phyloP scores from a whole-genome alignment of 2,888 invertebrate species.

The Oscheius sp. region DNA sequence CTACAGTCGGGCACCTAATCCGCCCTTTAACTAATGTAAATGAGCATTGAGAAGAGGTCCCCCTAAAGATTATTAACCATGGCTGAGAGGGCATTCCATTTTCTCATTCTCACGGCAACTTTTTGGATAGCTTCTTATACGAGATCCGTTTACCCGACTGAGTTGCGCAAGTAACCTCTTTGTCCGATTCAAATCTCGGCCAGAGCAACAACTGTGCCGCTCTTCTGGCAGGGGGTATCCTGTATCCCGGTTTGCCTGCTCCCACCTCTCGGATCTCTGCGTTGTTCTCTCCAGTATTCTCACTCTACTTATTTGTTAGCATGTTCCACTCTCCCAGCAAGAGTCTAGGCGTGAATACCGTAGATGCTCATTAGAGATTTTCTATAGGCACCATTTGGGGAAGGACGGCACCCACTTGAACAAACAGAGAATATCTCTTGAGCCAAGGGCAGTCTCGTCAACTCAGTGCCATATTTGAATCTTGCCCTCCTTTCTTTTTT shows the following conservation, averaged over 20 bases:
- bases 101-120: conserved; percentile 3
- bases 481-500: background rate
- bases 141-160: background rate
- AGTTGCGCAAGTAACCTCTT: conserved; percentile 15
- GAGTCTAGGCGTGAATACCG: conserved; percentile 5
- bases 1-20: conserved; percentile 27
- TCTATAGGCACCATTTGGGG: conserved; percentile 10
- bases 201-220: conserved; percentile 17
- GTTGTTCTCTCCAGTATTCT: conserved; percentile 1
- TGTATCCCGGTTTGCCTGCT: background rate
- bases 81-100: background rate
- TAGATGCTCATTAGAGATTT: background rate
- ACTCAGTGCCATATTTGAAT: background rate
- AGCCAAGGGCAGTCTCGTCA: conserved; percentile 1
- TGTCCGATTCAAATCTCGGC: conserved; percentile 14
- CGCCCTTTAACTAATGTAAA: conserved; percentile 39
- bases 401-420: conserved; percentile 17
- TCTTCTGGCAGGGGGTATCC: background rate
- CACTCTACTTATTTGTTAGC: background rate
- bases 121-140: background rate
- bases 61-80: background rate
- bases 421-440: conserved; percentile 16
- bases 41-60: conserved; percentile 12
- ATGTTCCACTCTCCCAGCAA: background rate
- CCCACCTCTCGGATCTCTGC: background rate